Base-by-base conservation (phyloP, 2,797 vertebrate genomes). In the Molossus alvarezi region DNA sequence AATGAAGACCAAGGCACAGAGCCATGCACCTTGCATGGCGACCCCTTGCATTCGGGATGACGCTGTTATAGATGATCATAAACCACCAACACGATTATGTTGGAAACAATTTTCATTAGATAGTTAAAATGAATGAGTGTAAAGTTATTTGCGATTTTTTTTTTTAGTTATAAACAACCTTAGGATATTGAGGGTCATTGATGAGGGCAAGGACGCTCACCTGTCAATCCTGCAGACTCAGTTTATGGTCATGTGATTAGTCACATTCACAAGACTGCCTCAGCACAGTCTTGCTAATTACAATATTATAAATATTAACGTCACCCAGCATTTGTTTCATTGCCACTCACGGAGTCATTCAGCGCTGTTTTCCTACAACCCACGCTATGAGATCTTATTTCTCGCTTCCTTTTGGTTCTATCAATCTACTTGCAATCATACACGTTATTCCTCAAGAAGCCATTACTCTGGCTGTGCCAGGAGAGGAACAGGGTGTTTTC, bases 251-350 rank as follows among this genome's bases (percentile, higher is more conserved):
- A 98, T 98, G 97, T 97, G 98, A 98, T 98, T 98, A 98, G 97
- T 97, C 97, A 98, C 91, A 98, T 96, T 98, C 97, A 98, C 98
- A 98, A 97, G 96, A 96, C 95, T 97, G 96, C 98, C 98, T 97
- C 98, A 97, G 97, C 96, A 97, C 95, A 94, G 97, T 97, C 96
- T 98, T 96, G 92, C 97, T 98, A 98, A 98, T 98, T 98, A 98
- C 89, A 98, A 97, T 98, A 97, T 97, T 97, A 98, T 98, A 98
- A 98, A 98, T 98, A 98, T 98, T 98, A 98, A 98, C 98, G 97
- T 96, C 97, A 97, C 97, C 96, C 94, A 97, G 97, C 48, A 98
- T 98, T 98, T 98, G 95, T 98, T 98, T 98, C 98, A 98, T 98
- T 98, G 97, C 97, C 96, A 96, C 97, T 97, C 93, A 95, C 73